phyloP scores from a whole-genome alignment of 2,888 invertebrate genomes.

The Tipula helvola region DNA sequence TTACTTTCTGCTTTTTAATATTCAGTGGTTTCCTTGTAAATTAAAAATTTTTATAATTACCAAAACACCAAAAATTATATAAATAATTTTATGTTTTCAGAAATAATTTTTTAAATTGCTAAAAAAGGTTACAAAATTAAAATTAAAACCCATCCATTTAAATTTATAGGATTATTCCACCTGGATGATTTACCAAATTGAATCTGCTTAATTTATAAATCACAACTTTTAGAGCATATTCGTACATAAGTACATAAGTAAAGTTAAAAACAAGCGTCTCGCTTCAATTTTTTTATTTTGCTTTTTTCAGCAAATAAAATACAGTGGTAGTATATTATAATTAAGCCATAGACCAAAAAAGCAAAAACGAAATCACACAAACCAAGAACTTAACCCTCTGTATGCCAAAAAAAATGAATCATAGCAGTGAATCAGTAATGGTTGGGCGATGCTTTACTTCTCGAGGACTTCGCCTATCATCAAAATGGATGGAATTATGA shows the following conservation, averaged over 20 bases:
- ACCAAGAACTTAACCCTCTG: no score
- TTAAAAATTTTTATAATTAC: background rate
- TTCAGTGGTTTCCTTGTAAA: background rate
- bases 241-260: background rate
- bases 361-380: no score
- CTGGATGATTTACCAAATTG: background rate
- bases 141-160: background rate
- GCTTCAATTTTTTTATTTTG: no score
- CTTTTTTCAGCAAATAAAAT: no score
- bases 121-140: background rate
- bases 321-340: no score
- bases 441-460: no score
- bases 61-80: background rate
- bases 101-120: background rate
- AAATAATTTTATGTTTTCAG: background rate
- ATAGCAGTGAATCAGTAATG: no score
- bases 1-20: background rate
- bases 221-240: background rate
- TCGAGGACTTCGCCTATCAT: no score
- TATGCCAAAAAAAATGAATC: no score
- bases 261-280: no score
- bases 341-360: no score
- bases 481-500: no score
- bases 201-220: background rate
- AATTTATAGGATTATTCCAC: background rate